Percentiles rank a stretch among this genome's conserved stretches.
Conservation (phyloP, 2,113 vertebrate genomes). For the Gallinago media region DNA sequence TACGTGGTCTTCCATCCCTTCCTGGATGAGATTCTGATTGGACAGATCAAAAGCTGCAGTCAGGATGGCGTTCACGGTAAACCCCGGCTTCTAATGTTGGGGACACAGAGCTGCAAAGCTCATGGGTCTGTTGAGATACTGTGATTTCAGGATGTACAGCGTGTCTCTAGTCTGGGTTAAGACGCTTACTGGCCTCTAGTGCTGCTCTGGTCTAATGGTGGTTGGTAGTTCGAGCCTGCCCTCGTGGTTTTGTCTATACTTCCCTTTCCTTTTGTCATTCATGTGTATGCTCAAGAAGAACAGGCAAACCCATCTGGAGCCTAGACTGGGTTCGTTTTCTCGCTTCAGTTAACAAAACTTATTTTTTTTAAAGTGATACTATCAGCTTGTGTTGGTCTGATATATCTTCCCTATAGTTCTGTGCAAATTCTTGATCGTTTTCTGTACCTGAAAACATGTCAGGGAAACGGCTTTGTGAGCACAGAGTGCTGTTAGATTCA, state of each 20-base stretch:
- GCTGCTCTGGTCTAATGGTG: not conserved
- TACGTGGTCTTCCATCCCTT: conserved; percentile 96
- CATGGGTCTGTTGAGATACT: not conserved
- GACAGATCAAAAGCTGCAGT: conserved; percentile 96
- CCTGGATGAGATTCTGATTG: conserved; percentile 93
- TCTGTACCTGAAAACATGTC: not conserved
- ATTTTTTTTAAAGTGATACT: not conserved
- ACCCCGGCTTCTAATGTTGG: rapidly evolving
- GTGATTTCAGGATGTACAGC: not conserved
- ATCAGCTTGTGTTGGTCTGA: rapidly evolving
- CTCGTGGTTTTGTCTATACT: not conserved
- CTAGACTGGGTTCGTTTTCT: not conserved
- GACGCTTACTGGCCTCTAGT: not conserved
- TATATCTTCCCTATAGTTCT: not conserved
- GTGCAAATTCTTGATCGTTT: not conserved
- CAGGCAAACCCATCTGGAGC: not conserved
- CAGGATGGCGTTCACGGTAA: conserved; percentile 94
- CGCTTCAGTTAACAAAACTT: not conserved
- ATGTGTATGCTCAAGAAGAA: not conserved
- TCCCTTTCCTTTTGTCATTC: not conserved
- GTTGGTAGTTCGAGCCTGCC: not conserved
- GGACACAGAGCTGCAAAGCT: not conserved
- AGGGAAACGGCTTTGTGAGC: not conserved
- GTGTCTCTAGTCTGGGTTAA: not conserved
- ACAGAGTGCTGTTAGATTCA: not conserved